A percentile compares a stretch with the other conserved stretches of the same genome.
These are phyloP conservation scores for Pandemis cinnamomeana DNA, from an alignment of 2,888 invertebrate genomes.

Conservation along the genomic window DNA sequence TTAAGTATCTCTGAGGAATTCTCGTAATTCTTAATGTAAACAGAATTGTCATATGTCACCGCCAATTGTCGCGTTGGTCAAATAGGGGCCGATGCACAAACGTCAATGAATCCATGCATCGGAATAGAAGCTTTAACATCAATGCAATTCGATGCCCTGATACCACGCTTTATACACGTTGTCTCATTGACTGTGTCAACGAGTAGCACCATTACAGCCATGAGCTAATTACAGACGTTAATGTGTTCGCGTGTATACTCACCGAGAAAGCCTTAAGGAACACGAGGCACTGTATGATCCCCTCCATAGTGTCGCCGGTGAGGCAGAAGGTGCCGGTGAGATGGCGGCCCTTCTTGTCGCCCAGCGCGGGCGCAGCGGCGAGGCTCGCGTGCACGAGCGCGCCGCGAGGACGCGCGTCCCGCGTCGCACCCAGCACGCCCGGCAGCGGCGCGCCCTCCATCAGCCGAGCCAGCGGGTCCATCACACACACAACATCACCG, in stretches of 20 bases:
- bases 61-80: too few species aligned
- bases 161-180: background rate
- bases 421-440: constrained; percentile 81
- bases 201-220: too few species aligned
- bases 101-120: too few species aligned
- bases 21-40: too few species aligned
- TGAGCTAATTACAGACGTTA: background rate
- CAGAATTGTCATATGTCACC: too few species aligned
- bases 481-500: constrained; percentile 60
- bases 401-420: constrained; percentile 86
- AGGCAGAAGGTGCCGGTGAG: constrained; percentile 95
- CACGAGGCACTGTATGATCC: constrained; percentile 96
- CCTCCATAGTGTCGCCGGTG: constrained; percentile 96
- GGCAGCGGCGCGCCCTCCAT: constrained; percentile 90
- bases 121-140: too few species aligned
- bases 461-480: constrained; percentile 93
- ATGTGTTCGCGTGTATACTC: constrained; percentile 71
- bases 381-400: constrained; percentile 91
- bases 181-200: background rate
- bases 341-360: constrained; percentile 90
- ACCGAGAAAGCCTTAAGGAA: constrained; percentile 97
- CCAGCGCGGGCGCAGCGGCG: constrained; percentile 89
- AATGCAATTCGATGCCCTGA: too few species aligned
- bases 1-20: too few species aligned
- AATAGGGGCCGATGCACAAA: too few species aligned